These are phyloP conservation scores for Drosophila prostipennis DNA, from an alignment of 2,888 invertebrate species.

Conservation along the genomic window DNA sequence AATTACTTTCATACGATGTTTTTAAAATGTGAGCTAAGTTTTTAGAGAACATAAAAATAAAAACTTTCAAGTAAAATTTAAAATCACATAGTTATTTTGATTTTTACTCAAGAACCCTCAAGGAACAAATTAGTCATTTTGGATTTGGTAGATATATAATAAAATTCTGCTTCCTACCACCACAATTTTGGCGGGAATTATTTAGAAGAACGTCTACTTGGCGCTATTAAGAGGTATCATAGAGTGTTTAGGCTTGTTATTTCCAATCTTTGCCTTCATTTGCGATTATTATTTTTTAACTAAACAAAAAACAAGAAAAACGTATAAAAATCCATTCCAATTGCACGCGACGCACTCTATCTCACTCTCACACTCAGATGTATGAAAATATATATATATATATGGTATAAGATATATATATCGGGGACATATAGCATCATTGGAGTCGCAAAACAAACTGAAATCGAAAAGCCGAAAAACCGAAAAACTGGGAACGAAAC, in stretches of 20 bases:
- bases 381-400: background rate
- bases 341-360: constrained; percentile 15
- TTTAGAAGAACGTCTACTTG: background rate
- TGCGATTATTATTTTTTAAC: constrained; percentile 26
- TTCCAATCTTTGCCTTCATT: background rate
- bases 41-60: no score
- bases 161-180: background rate
- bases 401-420: background rate
- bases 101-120: no score
- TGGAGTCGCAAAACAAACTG: constrained; percentile 77
- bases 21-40: no score
- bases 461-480: constrained; percentile 53
- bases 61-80: no score
- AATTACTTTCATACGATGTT: no score
- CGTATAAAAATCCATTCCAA: constrained; percentile 13
- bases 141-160: no score
- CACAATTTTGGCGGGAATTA: background rate
- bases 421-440: constrained; percentile 42
- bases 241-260: background rate
- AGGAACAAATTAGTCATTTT: no score
- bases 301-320: constrained; percentile 34
- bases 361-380: constrained; percentile 15
- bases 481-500: constrained; percentile 42
- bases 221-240: background rate
- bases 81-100: no score